phyloP scores from a whole-genome alignment of 2,797 vertebrate genomes.

The Pseudomugil tenellus region DNA sequence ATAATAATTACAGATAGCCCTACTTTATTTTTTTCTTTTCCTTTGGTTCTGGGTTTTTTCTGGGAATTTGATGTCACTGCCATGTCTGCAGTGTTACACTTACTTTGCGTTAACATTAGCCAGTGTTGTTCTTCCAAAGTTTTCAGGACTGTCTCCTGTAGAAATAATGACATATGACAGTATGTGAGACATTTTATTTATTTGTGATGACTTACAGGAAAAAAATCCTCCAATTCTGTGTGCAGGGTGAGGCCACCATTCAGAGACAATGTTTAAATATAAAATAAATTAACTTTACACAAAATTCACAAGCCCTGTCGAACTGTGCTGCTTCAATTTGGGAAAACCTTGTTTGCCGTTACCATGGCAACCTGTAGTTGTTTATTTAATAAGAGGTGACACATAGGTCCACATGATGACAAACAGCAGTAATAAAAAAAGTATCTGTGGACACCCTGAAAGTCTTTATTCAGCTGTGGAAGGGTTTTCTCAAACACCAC shows the following conservation, averaged over 20 bases:
- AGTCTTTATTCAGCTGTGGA: constrained; percentile 54
- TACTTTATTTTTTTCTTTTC: not conserved
- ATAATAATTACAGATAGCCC: constrained; percentile 6
- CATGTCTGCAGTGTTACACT: constrained; percentile 68
- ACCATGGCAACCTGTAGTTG: constrained; percentile 55
- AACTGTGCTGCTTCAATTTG: constrained; percentile 42
- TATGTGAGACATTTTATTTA: constrained; percentile 45
- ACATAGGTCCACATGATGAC: constrained; percentile 61
- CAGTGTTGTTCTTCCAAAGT: constrained; percentile 94
- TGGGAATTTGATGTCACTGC: constrained; percentile 30
- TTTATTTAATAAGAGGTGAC: constrained; percentile 67
- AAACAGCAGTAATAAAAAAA: constrained; percentile 58
- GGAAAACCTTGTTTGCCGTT: constrained; percentile 62
- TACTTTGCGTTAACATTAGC: constrained; percentile 93
- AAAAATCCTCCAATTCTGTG: constrained; percentile 44
- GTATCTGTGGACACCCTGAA: constrained; percentile 52
- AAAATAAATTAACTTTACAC: constrained; percentile 38
- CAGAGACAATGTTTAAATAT: constrained; percentile 19
- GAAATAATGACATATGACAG: constrained; percentile 67
- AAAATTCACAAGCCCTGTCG: constrained; percentile 5
- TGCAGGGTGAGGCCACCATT: constrained; percentile 45
- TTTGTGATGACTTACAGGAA: constrained; percentile 27
- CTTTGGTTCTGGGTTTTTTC: constrained; percentile 39
- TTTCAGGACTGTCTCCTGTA: constrained; percentile 89
- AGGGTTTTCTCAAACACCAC: constrained; percentile 57